phyloP scores from a whole-genome alignment of 2,888 invertebrate genomes.

The Cheilosia scutellata region DNA sequence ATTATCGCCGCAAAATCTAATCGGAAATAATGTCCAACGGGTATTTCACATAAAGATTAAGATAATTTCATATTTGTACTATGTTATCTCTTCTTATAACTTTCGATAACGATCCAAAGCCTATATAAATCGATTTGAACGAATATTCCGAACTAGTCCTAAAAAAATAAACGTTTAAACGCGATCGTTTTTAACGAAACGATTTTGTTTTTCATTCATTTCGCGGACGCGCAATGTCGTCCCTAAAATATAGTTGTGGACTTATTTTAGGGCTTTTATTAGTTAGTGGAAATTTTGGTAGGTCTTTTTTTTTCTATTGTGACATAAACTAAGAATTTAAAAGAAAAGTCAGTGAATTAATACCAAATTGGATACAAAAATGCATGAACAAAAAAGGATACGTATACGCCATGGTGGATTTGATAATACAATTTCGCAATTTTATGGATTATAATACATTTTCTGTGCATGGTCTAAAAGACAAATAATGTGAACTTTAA shows the following conservation, averaged over 20 bases:
- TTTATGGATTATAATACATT: background rate
- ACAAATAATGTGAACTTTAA: no score
- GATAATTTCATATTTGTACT: constrained; percentile 22
- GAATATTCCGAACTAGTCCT: constrained; percentile 51
- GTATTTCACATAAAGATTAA: constrained; percentile 69
- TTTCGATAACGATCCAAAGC: constrained; percentile 52
- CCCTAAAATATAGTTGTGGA: constrained; percentile 77
- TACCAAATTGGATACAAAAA: constrained; percentile 18
- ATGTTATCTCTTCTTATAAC: constrained; percentile 12
- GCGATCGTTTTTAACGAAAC: constrained; percentile 41
- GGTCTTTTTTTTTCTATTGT: constrained; percentile 65
- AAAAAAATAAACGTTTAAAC: constrained; percentile 37
- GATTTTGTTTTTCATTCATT: background rate
- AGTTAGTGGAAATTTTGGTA: constrained; percentile 80
- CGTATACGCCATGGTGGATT: constrained; percentile 28
- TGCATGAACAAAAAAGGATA: constrained; percentile 20
- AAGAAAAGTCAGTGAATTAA: background rate
- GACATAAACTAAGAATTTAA: background rate
- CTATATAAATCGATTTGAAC: constrained; percentile 68
- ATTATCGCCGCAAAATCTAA: constrained; percentile 68
- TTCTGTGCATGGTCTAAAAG: background rate
- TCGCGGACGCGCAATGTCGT: constrained; percentile 79
- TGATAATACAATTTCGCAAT: background rate
- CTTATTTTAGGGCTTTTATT: constrained; percentile 79
- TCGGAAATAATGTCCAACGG: constrained; percentile 55